Evolutionary conservation across 1,140 invertebrate species (phyloP), one percentile per base, ranked within the genome.

Genomic region (Limonius californicus): DNA sequence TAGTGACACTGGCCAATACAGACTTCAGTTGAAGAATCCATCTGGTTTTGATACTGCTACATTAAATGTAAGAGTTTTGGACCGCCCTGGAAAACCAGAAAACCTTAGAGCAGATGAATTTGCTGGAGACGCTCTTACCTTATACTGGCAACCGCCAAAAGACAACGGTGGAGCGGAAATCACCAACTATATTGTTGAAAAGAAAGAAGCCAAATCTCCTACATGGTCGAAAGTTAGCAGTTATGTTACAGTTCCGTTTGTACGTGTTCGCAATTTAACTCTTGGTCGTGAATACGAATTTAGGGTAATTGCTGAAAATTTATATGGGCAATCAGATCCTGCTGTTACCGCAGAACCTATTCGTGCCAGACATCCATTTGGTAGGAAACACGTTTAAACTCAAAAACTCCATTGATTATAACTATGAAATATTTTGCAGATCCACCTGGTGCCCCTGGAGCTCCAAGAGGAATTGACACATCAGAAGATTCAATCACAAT

Each of bases 111-210:
- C 91, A 30, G 91, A 95, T 66, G 95, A 99, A 74, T 95, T 99
- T 72, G 92, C 89, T 60, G 97, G 95, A 6, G 96, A 99, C 78
- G 89, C 92, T 42, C 84, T 99, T 15, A 98, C 95, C 0, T 80
- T 99, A 1, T 93, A 89, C 79, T 99, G 97, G 97, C 90, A 89
- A 72, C 91, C 96, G 70, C 97, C 97, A 0, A 93, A 91, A 70
- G 93, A 95, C 76, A 96, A 98, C 75, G 96, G 95, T 15, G 97
- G 97, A 15, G 90, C 92, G 27, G 90, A 93, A 20, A 86, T 99
- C 57, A 96, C 93, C 2, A 99, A 98, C 74, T 99, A 99, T 74
- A 89, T 98, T 43, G 86, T 99, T 54, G 97, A 99, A 78, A 97
- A 93, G 79, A 89, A 88, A 65, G 96, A 97, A 81, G 83, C 87